phyloP scores from a whole-genome alignment of 1,140 invertebrate genomes.

The Lethrus apterus region DNA sequence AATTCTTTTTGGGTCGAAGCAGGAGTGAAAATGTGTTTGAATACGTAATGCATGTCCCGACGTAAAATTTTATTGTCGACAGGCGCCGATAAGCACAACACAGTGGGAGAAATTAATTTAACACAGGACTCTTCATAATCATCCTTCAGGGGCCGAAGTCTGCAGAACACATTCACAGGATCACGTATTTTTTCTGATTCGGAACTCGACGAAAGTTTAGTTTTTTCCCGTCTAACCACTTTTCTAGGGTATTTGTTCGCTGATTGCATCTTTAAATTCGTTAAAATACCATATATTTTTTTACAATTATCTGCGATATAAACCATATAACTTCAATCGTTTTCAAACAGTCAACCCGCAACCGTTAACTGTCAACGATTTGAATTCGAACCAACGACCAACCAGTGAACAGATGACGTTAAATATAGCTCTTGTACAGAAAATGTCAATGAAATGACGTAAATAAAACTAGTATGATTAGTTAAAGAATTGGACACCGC shows the following conservation, averaged over 20 bases:
- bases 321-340: no score
- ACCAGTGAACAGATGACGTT: no score
- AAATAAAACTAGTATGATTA: no score
- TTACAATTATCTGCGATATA: no score
- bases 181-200: slow-evolving; percentile 40
- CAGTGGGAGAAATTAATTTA: slow-evolving; percentile 61
- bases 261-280: slow-evolving; percentile 18
- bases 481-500: no score
- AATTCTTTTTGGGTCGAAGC: slow-evolving; percentile 71
- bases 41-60: slow-evolving; percentile 69
- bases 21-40: slow-evolving; percentile 79
- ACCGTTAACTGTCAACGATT: no score
- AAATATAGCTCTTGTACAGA: no score
- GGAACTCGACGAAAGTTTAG: slow-evolving; percentile 22
- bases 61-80: slow-evolving; percentile 50
- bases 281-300: no score
- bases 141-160: slow-evolving; percentile 67
- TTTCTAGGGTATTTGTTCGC: slow-evolving; percentile 2
- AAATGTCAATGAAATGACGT: no score
- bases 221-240: slow-evolving; percentile 19
- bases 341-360: no score
- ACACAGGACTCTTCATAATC: slow-evolving; percentile 61
- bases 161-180: slow-evolving; percentile 80
- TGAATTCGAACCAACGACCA: no score
- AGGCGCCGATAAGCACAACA: slow-evolving; percentile 60